Base-by-base conservation (phyloP, 2,113 vertebrate species). In the Verasper variegatus region DNA sequence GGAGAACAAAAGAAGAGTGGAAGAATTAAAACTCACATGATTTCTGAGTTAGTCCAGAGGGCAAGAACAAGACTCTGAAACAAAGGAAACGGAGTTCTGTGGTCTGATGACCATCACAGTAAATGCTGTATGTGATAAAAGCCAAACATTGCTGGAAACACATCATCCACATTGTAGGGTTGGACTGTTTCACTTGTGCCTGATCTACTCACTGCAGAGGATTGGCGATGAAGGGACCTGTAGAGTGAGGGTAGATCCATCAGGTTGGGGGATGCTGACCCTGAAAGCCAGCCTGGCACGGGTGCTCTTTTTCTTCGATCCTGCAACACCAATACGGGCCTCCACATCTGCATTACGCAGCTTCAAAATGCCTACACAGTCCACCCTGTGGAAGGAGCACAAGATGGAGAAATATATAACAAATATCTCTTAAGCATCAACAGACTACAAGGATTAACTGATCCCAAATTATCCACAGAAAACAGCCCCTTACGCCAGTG, bases 261-360 rank as follows among this genome's bases (percentile, higher is more conserved):
- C 97, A 69, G 97, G 91, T 72, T 96, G 97, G n/a, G 95, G 93
- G 87, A 99, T 97, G 89, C 91, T 95, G 67, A 99, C 97, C 66
- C 98, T 94, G 71, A 99, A 99, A 54, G 98, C 97, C 91, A 99
- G 91, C 69, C 98, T 95, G 75, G 98, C 98, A 35, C 98, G 96
- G 17, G 98, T 99, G 90, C 98, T 99, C 80, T 99, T 99, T 84
- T 99, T 99, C 94, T 99, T 99, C 70, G 98, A 99, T 58, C 98
- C 97, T 27, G 97, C 96, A 68, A 99, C 95, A 21, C 98, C 98
- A 79, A 99, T 99, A 79, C 98, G 95, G 61, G 98, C 98, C 92
- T 99, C 98, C 18, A 99, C 98, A 42, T 99, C 98, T 12, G 98
- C 98, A 76, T 99, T 99, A 71, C 98, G 96, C 61, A 99, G 93